These are phyloP conservation scores for Lycopodina hypogea DNA, from an alignment of 37 sponge, comb jelly and placozoan species.

Conservation along the genomic window DNA sequence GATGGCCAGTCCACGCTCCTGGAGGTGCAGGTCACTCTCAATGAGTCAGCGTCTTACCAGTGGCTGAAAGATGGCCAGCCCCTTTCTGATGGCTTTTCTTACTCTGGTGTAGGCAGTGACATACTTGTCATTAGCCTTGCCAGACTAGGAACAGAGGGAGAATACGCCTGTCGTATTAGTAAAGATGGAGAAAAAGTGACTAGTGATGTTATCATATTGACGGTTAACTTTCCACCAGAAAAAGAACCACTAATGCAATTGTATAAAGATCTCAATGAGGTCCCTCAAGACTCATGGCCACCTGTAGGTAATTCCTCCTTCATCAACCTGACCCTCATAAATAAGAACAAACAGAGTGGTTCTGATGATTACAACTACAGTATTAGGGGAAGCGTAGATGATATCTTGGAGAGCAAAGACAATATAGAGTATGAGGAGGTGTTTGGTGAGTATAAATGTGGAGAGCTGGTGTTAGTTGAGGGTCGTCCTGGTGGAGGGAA, in stretches of 20 bases:
- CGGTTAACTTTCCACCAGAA: no score
- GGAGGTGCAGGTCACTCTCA: background rate
- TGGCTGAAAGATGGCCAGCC: background rate
- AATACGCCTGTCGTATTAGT: no score
- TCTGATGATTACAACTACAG: no score
- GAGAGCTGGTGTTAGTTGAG: background rate
- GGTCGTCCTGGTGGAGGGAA: slow-evolving; percentile 47
- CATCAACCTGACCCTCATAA: slow-evolving; percentile 20
- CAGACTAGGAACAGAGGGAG: no score
- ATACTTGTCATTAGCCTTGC: no score
- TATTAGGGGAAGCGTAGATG: no score
- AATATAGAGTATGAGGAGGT: slow-evolving; percentile 9
- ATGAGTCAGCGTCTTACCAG: background rate
- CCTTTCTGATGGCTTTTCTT: background rate
- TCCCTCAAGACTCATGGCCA: no score
- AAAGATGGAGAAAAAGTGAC: no score
- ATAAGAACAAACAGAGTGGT: no score
- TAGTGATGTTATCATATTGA: no score
- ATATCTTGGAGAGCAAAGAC: background rate
- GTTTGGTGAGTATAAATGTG: background rate
- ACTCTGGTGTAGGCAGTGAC: background rate
- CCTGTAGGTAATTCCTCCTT: background rate
- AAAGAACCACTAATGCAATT: no score
- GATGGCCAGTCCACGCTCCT: background rate
- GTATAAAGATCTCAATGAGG: no score